Evolutionary conservation across 2,113 vertebrate genomes (phyloP), one percentile per base, ranked within the genome.

Genomic region (Callocephalon fimbriatum): DNA sequence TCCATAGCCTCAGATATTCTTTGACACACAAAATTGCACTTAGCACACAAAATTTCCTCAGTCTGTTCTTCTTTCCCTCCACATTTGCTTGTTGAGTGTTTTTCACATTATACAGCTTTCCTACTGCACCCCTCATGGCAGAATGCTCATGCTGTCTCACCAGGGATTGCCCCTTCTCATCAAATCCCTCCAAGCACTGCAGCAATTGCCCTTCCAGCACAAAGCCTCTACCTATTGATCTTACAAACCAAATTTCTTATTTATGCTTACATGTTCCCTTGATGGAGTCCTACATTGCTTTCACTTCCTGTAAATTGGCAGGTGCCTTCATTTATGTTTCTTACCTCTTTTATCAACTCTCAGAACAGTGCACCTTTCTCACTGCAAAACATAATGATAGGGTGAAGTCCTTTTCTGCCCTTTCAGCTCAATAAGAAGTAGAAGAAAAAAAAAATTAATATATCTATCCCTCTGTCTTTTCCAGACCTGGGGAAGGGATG

Each of bases 241-340:
- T 47, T 59, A 26, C 65, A 66, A 58, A 42, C 51, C 44, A 8
- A 16, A 38, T 31, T 81, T 20, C 37, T 42, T 65, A 29, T 38
- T 59, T 9, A 2, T 27, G 20, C 51, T 84, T 70, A 11, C 45
- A 63, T 2, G 0, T 38, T 70, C 45, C 47, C 51, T 31, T 2
- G 0, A 10, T 42, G 31, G 15, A 61, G 63, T n/a, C 38, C 61
- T 62, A 20, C 2, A 0, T 13, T 50, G 63, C 45, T 72, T 70
- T 90, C 25, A 2, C 79, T 79, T 44, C 59, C 59, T 50, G 47
- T n/a, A 35, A 29, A 47, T 37, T 53, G 59, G 35, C 54, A 84
- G 56, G 54, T 2, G 0, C 42, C 35, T 74, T 67, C 68, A 15
- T 71, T 66, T 72, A 23, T 25, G 26, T 42, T 45, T 65, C 40